Percentiles rank a stretch among this genome's conserved stretches.
These are phyloP conservation scores for Drosophila pachea DNA, from an alignment of 1,140 invertebrate species.

Conservation along the genomic window DNA sequence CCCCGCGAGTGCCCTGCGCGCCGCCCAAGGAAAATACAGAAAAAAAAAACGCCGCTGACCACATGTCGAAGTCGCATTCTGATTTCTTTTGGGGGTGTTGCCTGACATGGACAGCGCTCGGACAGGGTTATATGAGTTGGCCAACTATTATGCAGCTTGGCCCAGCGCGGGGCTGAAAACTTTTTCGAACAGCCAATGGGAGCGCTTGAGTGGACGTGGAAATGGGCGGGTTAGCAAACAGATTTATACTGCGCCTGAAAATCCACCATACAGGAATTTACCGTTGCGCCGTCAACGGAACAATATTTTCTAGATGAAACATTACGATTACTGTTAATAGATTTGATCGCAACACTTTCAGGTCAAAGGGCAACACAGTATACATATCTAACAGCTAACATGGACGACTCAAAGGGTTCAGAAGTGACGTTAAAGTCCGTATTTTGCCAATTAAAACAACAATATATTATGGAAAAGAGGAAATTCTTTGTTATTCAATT, in stretches of 20 bases:
- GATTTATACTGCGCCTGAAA: not conserved
- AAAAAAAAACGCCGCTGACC: slow-evolving; percentile 13
- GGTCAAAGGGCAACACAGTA: slow-evolving; percentile 3
- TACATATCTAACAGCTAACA: not conserved
- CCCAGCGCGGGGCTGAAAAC: slow-evolving; percentile 26
- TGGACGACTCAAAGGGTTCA: too few species aligned
- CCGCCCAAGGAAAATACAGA: not conserved
- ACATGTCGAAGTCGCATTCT: slow-evolving; percentile 28
- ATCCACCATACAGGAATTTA: slow-evolving; percentile 30
- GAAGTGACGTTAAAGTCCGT: too few species aligned
- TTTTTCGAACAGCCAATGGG: slow-evolving; percentile 48
- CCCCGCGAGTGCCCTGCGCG: slow-evolving; percentile 9
- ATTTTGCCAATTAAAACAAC: too few species aligned
- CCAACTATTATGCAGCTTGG: slow-evolving; percentile 67
- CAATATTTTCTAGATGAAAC: slow-evolving; percentile 31
- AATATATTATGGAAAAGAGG: too few species aligned
- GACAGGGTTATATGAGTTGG: slow-evolving; percentile 51
- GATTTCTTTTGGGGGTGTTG: slow-evolving; percentile 39
- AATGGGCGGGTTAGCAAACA: slow-evolving; percentile 12
- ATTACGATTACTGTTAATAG: slow-evolving; percentile 32
- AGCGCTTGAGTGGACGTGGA: slow-evolving; percentile 16
- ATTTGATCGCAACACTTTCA: slow-evolving; percentile 6
- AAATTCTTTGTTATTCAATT: too few species aligned
- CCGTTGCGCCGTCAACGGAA: slow-evolving; percentile 13
- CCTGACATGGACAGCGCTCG: slow-evolving; percentile 7